Base-by-base conservation (phyloP, 2,113 vertebrate genomes). In the Turnix velox region DNA sequence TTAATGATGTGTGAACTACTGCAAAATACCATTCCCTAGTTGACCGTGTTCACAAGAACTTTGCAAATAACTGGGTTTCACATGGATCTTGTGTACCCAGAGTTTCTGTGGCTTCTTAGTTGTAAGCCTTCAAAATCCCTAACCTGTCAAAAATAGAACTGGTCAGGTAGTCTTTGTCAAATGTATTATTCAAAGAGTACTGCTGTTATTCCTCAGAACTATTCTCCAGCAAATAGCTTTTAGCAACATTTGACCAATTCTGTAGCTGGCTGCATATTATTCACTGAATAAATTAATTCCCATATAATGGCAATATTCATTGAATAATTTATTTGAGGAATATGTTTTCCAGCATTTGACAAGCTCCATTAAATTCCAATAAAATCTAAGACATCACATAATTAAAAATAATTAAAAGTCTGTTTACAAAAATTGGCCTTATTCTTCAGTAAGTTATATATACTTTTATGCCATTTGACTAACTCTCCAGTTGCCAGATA, bases 251-350 rank as follows among this genome's bases (percentile, higher is more conserved):
- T 78, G 76, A 84, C 76, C 92, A 93, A 59, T 40, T 88, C 35
- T 51, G 57, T 83, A 88, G 35, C 52, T 90, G 40, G 33, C 18
- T 94, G 48, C 88, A 78, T 92, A 68, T 33, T 63, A 88, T 81
- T 90, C 55, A 63, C 22, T 72, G 68, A 90, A 90, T 81, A 90
- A 94, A 91, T 76, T 79, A 92, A 92, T 91, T 92, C 12, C 79
- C n/a, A 45, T 54, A 87, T 69, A 94, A 88, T 81, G 55, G 43
- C 43, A 85, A 74, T 82, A 89, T 93, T 93, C 52, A 9, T 63
- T 96, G 86, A 93, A 92, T 75, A 95, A 93, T 96, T 93, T 94
- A 90, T 81, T 63, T 71, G 48, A 75, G 31, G 51, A 96, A 78
- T 59, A 77, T 78, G 86, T 51, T 91, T 73, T 77, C 65, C 78